These are phyloP conservation scores for Deroplatys truncata DNA, from an alignment of 2,888 invertebrate genomes.

Conservation along the genomic window DNA sequence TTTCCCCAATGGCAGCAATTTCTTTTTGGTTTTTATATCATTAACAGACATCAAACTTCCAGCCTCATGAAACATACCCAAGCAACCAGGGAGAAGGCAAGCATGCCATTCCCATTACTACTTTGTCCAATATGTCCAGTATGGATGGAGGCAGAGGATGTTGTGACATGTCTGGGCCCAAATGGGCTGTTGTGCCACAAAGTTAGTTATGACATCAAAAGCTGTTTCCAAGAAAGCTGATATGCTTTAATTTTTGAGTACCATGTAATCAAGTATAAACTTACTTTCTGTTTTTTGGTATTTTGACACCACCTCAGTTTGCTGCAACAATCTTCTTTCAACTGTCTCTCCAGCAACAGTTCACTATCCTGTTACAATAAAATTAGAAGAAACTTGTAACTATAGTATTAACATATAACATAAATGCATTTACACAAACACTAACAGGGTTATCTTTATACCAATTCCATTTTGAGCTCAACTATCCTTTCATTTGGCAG, in stretches of 20 bases:
- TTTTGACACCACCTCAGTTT: constrained; percentile 43
- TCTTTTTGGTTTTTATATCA: too few relatives aligned
- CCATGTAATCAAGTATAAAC: constrained; percentile 31
- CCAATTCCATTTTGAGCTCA: constrained; percentile 50
- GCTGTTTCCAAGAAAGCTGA: too few relatives aligned
- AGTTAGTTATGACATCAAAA: too few relatives aligned
- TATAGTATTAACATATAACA: background rate
- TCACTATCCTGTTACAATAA: constrained; percentile 52
- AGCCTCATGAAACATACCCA: too few relatives aligned
- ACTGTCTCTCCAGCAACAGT: constrained; percentile 52
- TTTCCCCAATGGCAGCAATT: too few relatives aligned
- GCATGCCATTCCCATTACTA: too few relatives aligned
- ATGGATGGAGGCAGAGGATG: too few relatives aligned
- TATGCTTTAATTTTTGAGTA: background rate
- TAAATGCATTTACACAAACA: background rate
- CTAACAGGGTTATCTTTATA: constrained; percentile 39
- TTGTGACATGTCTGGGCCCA: too few relatives aligned
- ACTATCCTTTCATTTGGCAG: constrained; percentile 49
- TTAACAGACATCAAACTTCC: too few relatives aligned
- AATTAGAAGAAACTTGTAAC: background rate
- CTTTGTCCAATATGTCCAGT: too few relatives aligned
- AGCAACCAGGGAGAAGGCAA: too few relatives aligned
- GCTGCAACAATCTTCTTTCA: constrained; percentile 52
- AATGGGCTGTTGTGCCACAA: too few relatives aligned
- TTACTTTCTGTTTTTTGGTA: constrained; percentile 54